These are phyloP conservation scores for Chalcis sispes DNA, from an alignment of 2,888 invertebrate genomes.

Conservation along the genomic window DNA sequence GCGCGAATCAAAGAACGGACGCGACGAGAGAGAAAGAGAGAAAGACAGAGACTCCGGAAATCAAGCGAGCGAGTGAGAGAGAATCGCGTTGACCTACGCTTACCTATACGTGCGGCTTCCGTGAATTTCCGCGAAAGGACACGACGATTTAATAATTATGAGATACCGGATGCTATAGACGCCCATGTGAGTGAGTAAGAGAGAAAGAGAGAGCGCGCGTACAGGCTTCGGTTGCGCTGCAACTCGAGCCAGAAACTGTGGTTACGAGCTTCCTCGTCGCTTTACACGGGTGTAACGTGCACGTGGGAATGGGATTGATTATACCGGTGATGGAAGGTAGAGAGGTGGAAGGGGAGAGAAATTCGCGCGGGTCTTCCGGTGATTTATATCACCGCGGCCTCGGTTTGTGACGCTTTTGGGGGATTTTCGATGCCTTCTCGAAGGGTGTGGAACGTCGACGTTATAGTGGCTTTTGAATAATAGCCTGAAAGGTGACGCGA, in stretches of 20 bases:
- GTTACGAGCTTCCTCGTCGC: too few relatives aligned
- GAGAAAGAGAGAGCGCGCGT: too few relatives aligned
- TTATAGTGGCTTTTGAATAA: too few relatives aligned
- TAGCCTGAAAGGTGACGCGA: too few relatives aligned
- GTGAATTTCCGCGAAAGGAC: slow-evolving; percentile 55
- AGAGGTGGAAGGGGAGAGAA: too few relatives aligned
- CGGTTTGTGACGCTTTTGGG: not conserved
- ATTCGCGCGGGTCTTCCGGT: slow-evolving; percentile 11
- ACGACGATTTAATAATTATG: slow-evolving; percentile 50
- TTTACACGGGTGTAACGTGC: not conserved
- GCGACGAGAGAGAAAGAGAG: not conserved
- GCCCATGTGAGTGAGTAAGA: too few relatives aligned
- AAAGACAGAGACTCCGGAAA: slow-evolving; percentile 39
- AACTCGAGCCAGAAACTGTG: slow-evolving; percentile 16
- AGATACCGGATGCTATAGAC: slow-evolving; percentile 36
- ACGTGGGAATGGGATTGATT: slow-evolving; percentile 28
- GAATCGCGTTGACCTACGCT: too few relatives aligned
- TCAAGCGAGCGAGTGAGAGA: slow-evolving; percentile 9
- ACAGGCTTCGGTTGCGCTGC: slow-evolving; percentile 41
- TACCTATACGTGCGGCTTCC: too few relatives aligned
- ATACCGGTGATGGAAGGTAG: not conserved
- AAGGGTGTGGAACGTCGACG: too few relatives aligned
- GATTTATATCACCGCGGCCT: not conserved
- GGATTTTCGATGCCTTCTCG: too few relatives aligned
- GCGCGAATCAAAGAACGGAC: not conserved